Percentiles rank a stretch among this genome's conserved stretches.
phyloP scores from a whole-genome alignment of 1,140 invertebrate species.

The Drosophila tani region DNA sequence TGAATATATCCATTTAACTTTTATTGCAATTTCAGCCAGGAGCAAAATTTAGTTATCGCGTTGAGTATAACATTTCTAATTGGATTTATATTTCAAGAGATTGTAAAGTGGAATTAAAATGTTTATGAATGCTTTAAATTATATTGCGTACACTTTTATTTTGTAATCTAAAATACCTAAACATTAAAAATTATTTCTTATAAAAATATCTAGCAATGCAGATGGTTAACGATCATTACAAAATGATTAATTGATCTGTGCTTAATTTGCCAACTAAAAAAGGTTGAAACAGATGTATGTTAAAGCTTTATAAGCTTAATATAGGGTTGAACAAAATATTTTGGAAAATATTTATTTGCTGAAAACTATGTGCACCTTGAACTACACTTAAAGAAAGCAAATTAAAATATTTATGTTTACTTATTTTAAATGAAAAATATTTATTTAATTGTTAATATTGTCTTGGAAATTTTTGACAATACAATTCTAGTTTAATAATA shows the following conservation, averaged over 20 bases:
- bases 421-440: not conserved
- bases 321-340: not conserved
- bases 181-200: not conserved
- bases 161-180: not conserved
- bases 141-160: not conserved
- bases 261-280: constrained; percentile 5
- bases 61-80: not conserved
- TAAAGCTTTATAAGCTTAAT: not conserved
- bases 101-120: not conserved
- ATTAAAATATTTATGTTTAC: not conserved
- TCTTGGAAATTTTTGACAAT: too few relatives aligned
- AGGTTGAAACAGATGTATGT: too few relatives aligned
- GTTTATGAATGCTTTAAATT: too few relatives aligned
- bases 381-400: not conserved
- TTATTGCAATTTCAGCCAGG: not conserved
- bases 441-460: too few relatives aligned
- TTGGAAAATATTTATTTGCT: too few relatives aligned
- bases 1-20: not conserved
- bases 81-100: not conserved
- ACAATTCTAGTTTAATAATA: too few relatives aligned
- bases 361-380: not conserved
- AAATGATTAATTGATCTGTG: constrained; percentile 33
- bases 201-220: not conserved
- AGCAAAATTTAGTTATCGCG: not conserved
- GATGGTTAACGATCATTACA: not conserved